phyloP scores from a whole-genome alignment of 2,888 invertebrate species.

The Agrenia bidenticulata region DNA sequence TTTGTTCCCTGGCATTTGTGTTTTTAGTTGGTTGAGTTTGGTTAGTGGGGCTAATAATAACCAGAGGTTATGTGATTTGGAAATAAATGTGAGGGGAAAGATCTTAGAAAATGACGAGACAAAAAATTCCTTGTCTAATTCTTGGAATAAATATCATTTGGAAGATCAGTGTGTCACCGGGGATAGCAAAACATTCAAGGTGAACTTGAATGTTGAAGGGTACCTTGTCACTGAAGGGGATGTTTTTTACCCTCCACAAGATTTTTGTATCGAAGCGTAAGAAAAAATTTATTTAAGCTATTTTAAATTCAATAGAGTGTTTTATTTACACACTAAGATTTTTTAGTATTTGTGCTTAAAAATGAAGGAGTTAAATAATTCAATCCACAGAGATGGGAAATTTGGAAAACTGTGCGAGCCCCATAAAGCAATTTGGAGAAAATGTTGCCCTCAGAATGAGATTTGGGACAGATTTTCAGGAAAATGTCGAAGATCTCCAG shows the following conservation, averaged over 20 bases:
- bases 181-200: neutral
- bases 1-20: too few relatives aligned
- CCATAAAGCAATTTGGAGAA: constrained; percentile 21
- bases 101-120: too few relatives aligned
- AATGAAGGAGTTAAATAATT: too few relatives aligned
- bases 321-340: too few relatives aligned
- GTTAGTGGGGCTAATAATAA: too few relatives aligned
- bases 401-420: neutral
- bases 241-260: constrained; percentile 23
- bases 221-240: constrained; percentile 16
- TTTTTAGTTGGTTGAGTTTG: too few relatives aligned
- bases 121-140: neutral
- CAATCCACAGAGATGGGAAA: too few relatives aligned
- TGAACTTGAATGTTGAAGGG: constrained; percentile 27
- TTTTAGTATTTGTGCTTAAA: too few relatives aligned
- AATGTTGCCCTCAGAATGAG: constrained; percentile 31
- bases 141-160: too few relatives aligned
- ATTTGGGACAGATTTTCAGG: constrained; percentile 5
- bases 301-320: too few relatives aligned
- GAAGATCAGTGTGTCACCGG: neutral
- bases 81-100: too few relatives aligned
- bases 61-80: too few relatives aligned
- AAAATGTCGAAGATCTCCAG: constrained; percentile 5
- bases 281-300: neutral
- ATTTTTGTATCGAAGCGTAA: constrained; percentile 24